Percentiles rank a stretch among this genome's conserved stretches.
Conservation (phyloP, 2,113 vertebrate species). For the Hucho hucho region DNA sequence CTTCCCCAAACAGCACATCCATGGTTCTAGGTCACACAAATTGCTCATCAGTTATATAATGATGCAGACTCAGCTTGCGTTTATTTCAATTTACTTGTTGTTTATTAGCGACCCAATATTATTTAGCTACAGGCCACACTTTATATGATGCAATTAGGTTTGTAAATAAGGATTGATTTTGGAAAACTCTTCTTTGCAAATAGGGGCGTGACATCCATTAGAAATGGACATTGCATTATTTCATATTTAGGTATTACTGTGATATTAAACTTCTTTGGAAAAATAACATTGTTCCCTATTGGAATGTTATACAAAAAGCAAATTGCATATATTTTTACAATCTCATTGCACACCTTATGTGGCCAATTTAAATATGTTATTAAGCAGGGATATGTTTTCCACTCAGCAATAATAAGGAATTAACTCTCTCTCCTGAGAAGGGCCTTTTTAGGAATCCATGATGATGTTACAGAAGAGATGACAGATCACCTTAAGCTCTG, state of each 20-base stretch:
- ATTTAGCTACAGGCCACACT: neutral
- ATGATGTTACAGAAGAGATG: constrained; percentile 1
- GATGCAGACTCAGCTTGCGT: constrained; percentile 27
- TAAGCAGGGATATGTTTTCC: too few species aligned
- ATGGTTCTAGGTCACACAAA: constrained; percentile 54
- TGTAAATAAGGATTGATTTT: neutral
- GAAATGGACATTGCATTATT: neutral
- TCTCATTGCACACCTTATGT: too few species aligned
- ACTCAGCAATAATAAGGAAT: neutral
- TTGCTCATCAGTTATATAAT: constrained; percentile 47
- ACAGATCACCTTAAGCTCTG: constrained; percentile 38
- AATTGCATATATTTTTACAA: neutral
- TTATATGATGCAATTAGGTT: constrained; percentile 5
- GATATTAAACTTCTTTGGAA: neutral
- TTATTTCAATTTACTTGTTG: constrained; percentile 16
- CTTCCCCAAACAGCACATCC: constrained; percentile 35
- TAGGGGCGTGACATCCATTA: neutral
- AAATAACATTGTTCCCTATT: neutral
- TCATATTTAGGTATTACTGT: neutral
- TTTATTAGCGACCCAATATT: neutral
- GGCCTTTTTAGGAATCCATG: constrained; percentile 23
- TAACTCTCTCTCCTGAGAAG: constrained; percentile 6
- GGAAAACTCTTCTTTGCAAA: neutral
- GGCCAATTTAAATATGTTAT: too few species aligned
- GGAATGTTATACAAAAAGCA: neutral